These are phyloP conservation scores for Lordiphosa clarofinis DNA, from an alignment of 1,140 invertebrate genomes.

Conservation along the genomic window DNA sequence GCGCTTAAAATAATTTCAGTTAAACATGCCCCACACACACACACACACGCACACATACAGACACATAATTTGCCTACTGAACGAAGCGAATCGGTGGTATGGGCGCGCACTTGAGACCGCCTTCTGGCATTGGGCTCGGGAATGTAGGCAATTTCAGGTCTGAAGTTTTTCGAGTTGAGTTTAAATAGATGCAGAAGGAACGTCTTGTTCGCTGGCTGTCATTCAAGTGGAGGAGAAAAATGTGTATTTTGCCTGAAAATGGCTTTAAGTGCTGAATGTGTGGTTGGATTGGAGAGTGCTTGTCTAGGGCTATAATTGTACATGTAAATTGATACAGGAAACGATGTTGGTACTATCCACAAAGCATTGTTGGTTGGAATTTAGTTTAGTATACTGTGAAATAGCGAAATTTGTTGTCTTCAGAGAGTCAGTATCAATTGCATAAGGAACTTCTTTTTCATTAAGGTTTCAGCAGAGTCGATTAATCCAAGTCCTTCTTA, in stretches of 20 bases:
- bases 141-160: conserved; percentile 48
- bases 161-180: conserved; percentile 30
- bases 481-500: no score
- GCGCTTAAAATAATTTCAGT: conserved; percentile 56
- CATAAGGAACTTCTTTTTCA: no score
- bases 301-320: conserved; percentile 8
- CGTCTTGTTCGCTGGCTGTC: conserved; percentile 28
- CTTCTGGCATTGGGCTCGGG: background rate
- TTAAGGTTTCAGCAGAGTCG: no score
- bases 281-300: conserved; percentile 1
- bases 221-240: conserved; percentile 21
- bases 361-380: background rate
- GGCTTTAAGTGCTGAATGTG: conserved; percentile 70
- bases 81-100: conserved; percentile 6
- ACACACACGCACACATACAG: background rate
- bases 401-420: no score
- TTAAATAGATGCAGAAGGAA: conserved; percentile 23
- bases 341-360: conserved; percentile 1
- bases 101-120: background rate
- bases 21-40: conserved; percentile 41
- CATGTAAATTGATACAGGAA: conserved; percentile 3
- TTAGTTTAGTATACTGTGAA: no score
- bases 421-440: no score
- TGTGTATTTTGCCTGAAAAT: conserved; percentile 23
- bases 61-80: conserved; percentile 36